Conservation (phyloP, 2,888 invertebrate species). For the Diloba caeruleocephala region DNA sequence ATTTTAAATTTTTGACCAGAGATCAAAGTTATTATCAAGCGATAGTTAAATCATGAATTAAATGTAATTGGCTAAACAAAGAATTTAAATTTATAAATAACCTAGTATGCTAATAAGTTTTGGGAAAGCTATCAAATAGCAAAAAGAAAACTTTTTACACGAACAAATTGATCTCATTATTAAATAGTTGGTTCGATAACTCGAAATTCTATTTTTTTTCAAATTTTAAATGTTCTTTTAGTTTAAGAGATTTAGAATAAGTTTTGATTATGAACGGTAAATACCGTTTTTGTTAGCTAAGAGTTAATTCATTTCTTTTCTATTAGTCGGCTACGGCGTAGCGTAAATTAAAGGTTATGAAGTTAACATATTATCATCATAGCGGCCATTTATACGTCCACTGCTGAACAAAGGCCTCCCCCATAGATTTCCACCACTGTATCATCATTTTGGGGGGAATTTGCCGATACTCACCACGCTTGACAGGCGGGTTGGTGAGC, state of each 20-base stretch:
- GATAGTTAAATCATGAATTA: not conserved
- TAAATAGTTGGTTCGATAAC: constrained; percentile 29
- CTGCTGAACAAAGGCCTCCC: no score
- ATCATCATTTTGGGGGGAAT: no score
- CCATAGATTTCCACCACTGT: no score
- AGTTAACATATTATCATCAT: no score
- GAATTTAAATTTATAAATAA: constrained; percentile 25
- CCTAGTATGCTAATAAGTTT: constrained; percentile 27
- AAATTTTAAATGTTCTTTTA: constrained; percentile 35
- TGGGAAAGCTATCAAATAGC: constrained; percentile 16
- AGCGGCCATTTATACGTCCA: no score
- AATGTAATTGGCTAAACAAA: constrained; percentile 1
- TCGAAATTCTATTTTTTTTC: constrained; percentile 40
- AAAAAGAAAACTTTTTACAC: constrained; percentile 25
- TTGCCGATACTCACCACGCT: no score
- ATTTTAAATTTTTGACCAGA: not conserved
- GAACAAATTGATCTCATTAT: constrained; percentile 42
- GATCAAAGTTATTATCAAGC: not conserved
- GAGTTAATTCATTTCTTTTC: constrained; percentile 40
- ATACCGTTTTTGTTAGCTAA: constrained; percentile 37
- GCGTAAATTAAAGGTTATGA: constrained; percentile 15
- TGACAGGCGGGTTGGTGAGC: no score
- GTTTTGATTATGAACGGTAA: constrained; percentile 33
- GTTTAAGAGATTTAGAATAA: constrained; percentile 24
- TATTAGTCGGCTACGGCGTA: constrained; percentile 10